Conservation (phyloP, 2,888 invertebrate species). For the Camptogramma bilineatum region DNA sequence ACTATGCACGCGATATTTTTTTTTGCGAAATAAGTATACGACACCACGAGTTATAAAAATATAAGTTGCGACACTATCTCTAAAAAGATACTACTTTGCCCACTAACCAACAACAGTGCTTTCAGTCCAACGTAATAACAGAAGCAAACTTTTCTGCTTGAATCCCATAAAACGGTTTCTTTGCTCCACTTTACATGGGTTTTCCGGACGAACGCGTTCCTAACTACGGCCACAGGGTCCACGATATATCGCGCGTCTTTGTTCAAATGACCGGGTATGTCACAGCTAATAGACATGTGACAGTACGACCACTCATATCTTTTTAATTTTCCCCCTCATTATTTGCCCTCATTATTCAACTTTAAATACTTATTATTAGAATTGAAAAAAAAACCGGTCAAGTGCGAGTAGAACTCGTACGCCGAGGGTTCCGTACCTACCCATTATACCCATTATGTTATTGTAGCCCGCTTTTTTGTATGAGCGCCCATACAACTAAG, state of each 20-base stretch:
- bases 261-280: conserved; percentile 46
- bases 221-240: conserved; percentile 45
- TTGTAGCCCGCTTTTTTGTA: no score
- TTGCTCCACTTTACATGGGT: conserved; percentile 46
- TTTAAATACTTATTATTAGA: no score
- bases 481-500: no score
- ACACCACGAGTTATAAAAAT: not conserved
- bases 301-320: not conserved
- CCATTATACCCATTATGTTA: no score
- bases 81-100: conserved; percentile 4
- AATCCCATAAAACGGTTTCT: conserved; percentile 40
- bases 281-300: conserved; percentile 11
- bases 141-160: conserved; percentile 27
- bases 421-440: no score
- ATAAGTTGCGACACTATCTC: not conserved
- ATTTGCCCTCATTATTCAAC: not conserved
- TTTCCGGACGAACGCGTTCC: conserved; percentile 49
- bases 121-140: conserved; percentile 21
- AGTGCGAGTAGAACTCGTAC: no score
- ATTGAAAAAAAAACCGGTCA: no score
- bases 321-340: not conserved
- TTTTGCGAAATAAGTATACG: not conserved
- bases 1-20: not conserved
- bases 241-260: conserved; percentile 53
- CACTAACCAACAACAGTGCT: conserved; percentile 13